phyloP scores from a whole-genome alignment of 2,797 vertebrate genomes.

The Sebastes hubbsi region DNA sequence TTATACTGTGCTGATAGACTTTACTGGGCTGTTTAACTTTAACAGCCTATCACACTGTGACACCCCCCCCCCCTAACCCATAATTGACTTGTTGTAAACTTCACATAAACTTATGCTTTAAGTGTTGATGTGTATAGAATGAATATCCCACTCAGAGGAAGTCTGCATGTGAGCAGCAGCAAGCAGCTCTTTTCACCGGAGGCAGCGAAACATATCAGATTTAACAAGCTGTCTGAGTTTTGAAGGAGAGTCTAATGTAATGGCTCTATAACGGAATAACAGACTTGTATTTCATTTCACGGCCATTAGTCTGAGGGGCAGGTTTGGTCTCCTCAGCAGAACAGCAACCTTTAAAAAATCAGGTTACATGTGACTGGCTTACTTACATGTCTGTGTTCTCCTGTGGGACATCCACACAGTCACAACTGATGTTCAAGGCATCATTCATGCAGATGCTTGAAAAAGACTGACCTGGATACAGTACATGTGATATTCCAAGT shows the following conservation, averaged over 20 bases:
- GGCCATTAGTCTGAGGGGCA: slow-evolving; percentile 41
- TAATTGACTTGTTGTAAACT: slow-evolving; percentile 56
- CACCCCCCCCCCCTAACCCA: slow-evolving; percentile 7
- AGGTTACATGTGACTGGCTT: slow-evolving; percentile 19
- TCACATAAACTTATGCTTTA: slow-evolving; percentile 39
- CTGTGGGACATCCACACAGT: background rate
- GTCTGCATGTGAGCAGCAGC: background rate
- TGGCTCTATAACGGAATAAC: slow-evolving; percentile 38
- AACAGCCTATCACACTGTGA: slow-evolving; percentile 23
- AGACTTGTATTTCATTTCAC: slow-evolving; percentile 53
- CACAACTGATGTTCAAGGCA: background rate
- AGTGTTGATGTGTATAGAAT: slow-evolving; percentile 2
- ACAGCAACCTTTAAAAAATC: slow-evolving; percentile 43
- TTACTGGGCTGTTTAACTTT: slow-evolving; percentile 54
- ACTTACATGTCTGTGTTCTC: background rate
- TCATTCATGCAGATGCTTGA: background rate
- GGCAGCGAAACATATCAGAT: slow-evolving; percentile 45
- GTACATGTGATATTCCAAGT: background rate
- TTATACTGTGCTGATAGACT: slow-evolving; percentile 17
- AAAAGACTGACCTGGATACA: background rate
- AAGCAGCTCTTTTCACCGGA: slow-evolving; percentile 30
- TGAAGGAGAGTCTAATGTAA: slow-evolving; percentile 48
- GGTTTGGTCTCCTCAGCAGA: slow-evolving; percentile 21
- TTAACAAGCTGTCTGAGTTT: slow-evolving; percentile 61
- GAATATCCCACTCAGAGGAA: background rate